These are phyloP conservation scores for Misgurnus anguillicaudatus DNA, from an alignment of 2,113 vertebrate genomes.

Conservation along the genomic window DNA sequence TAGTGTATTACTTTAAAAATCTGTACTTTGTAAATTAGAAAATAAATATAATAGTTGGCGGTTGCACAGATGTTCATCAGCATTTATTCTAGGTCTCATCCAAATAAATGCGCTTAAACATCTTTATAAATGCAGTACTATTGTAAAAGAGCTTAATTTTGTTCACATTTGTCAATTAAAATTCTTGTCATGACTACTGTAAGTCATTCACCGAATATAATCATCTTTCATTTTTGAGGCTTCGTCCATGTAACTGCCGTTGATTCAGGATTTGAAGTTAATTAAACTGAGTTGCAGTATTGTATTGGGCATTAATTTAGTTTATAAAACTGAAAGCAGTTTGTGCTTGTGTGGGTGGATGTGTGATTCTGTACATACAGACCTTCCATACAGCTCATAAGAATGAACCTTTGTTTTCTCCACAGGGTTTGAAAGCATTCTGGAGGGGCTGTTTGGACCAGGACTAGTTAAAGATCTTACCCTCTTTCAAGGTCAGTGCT, in stretches of 20 bases:
- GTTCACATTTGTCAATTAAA: neutral
- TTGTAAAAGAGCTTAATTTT: neutral
- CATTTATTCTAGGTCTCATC: no score
- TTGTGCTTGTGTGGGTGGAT: slow-evolving; percentile 26
- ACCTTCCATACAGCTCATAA: slow-evolving; percentile 14
- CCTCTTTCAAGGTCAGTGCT: slow-evolving; percentile 90
- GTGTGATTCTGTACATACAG: slow-evolving; percentile 22
- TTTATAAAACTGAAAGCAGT: slow-evolving; percentile 49
- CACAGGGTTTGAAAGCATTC: slow-evolving; percentile 97
- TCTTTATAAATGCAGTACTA: no score
- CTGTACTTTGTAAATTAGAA: no score
- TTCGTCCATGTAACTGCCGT: neutral
- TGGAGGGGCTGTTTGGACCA: slow-evolving; percentile 97
- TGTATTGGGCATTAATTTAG: slow-evolving; percentile 62
- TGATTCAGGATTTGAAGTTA: slow-evolving; percentile 69
- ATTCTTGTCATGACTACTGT: neutral
- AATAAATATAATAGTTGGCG: no score
- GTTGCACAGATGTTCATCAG: no score
- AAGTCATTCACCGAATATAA: neutral
- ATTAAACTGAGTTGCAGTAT: slow-evolving; percentile 71
- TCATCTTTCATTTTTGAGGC: neutral
- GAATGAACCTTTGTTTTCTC: slow-evolving; percentile 57
- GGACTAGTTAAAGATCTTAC: slow-evolving; percentile 94
- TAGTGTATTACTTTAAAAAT: no score
- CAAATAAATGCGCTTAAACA: no score